A percentile compares a stretch with the other conserved stretches of the same genome.
Evolutionary conservation across 2,888 invertebrate species (phyloP).

Genomic region (Hoplodrina ambigua): DNA sequence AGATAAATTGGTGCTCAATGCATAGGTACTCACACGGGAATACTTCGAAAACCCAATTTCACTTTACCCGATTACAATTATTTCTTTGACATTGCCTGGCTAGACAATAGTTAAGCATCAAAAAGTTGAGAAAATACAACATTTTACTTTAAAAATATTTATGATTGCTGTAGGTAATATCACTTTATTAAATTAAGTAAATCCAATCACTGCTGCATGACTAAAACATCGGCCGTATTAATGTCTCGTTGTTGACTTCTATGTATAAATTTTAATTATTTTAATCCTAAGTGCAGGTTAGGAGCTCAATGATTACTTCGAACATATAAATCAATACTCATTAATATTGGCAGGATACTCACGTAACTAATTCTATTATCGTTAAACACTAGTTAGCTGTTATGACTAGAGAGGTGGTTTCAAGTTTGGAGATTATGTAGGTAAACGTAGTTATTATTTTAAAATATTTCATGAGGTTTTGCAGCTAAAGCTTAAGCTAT

Average conservation of each 20-base stretch:
- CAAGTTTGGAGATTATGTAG: neutral
- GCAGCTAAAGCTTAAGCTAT: no score
- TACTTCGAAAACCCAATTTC: no score
- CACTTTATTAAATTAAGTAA: slow-evolving; percentile 33
- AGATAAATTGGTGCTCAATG: no score
- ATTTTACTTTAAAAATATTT: neutral
- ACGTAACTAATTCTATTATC: slow-evolving; percentile 41
- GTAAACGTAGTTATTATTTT: no score
- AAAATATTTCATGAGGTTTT: no score
- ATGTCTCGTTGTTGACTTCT: slow-evolving; percentile 52
- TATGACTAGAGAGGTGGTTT: neutral
- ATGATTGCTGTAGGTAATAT: slow-evolving; percentile 31
- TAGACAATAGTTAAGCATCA: neutral
- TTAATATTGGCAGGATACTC: slow-evolving; percentile 44
- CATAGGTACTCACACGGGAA: no score
- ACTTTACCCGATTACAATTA: no score
- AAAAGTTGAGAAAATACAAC: neutral
- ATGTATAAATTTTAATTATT: slow-evolving; percentile 58
- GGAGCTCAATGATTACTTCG: slow-evolving; percentile 14
- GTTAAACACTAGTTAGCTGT: slow-evolving; percentile 6
- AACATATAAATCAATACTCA: slow-evolving; percentile 52
- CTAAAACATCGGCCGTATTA: slow-evolving; percentile 48
- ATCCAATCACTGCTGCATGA: slow-evolving; percentile 31
- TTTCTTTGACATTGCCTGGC: neutral
- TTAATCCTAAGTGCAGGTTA: slow-evolving; percentile 32